Evolutionary conservation across 2,888 invertebrate genomes (phyloP).

Genomic region (Mimas tiliae): DNA sequence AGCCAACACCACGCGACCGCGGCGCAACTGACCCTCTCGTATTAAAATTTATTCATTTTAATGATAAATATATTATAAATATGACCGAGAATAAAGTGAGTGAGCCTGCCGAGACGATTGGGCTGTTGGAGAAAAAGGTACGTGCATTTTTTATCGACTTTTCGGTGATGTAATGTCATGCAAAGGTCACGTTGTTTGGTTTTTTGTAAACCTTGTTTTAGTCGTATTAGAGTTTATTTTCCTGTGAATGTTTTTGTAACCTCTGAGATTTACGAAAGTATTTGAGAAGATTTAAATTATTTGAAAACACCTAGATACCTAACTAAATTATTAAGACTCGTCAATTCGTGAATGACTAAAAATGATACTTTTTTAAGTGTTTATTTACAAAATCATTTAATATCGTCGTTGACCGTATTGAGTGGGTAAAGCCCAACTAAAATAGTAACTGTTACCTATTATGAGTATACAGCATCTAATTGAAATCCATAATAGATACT

Average conservation of each 20-base stretch:
- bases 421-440: neutral
- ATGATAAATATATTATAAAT: slow-evolving; percentile 36
- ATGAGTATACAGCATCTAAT: neutral
- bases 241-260: slow-evolving; percentile 5
- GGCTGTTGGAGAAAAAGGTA: slow-evolving; percentile 74
- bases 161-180: slow-evolving; percentile 52
- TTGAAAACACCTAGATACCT: no score
- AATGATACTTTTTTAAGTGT: neutral
- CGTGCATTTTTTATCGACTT: slow-evolving; percentile 45
- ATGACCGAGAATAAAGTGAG: slow-evolving; percentile 59
- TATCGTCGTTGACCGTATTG: slow-evolving; percentile 4
- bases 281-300: no score
- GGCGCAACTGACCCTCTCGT: slow-evolving; percentile 34
- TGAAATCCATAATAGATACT: neutral
- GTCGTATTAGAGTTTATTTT: neutral
- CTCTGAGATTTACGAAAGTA: neutral
- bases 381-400: slow-evolving; percentile 17
- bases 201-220: neutral
- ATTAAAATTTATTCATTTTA: slow-evolving; percentile 36
- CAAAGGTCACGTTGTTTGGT: slow-evolving; percentile 25
- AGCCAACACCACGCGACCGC: slow-evolving; percentile 35
- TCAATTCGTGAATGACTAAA: no score
- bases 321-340: no score
- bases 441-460: neutral
- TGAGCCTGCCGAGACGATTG: slow-evolving; percentile 67